Base-by-base conservation (phyloP, 2,888 invertebrate genomes). In the Lithophane semibrunnea region DNA sequence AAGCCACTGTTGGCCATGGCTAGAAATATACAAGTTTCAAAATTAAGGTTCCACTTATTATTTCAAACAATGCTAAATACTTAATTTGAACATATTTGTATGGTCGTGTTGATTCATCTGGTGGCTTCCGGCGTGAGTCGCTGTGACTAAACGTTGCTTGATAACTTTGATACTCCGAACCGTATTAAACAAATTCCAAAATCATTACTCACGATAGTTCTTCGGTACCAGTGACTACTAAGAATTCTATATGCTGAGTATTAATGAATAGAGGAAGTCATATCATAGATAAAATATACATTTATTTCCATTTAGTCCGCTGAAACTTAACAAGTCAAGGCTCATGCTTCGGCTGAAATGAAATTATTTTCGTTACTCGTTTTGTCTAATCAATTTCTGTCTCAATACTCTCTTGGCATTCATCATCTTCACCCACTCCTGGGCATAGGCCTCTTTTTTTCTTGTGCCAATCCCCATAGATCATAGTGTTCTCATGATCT, bases 141-240 rank as follows among this genome's bases (percentile, higher is more conserved):
- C 77, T 79, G 86, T 93, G 92, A 93, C 91, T 91, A 91, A 82
- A 91, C 83, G 75, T 78, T 90, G 88, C 83, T 85, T 88, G 90
- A 92, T 92, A 91, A 91, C 76, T 79, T 83, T 73, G 37, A 83
- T 89, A 88, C 83, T 79, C 42, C 82, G 86, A 88, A 89, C 74
- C 56, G 69, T 85, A 79, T 89, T 88, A 88, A 76, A 86, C 76
- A 78, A 88, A 89, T 90, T 85, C 88, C 84, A 56, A 72, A 82
- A 82, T 75, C 73, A 86, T 86, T 88, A 89, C 80, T 91, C 90
- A 90, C 69, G 18, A 67, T 81, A 75, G 56, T 75, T 79, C 47
- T 78, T 63, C 52, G 47, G 21, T 75, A 75, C 61, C 70, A 80
- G 73, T 80, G 72, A 80, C 56, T 68, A 75, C 75, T 61, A 42